phyloP scores from a whole-genome alignment of 2,888 invertebrate genomes.

The Synanthedon tipuliformis region DNA sequence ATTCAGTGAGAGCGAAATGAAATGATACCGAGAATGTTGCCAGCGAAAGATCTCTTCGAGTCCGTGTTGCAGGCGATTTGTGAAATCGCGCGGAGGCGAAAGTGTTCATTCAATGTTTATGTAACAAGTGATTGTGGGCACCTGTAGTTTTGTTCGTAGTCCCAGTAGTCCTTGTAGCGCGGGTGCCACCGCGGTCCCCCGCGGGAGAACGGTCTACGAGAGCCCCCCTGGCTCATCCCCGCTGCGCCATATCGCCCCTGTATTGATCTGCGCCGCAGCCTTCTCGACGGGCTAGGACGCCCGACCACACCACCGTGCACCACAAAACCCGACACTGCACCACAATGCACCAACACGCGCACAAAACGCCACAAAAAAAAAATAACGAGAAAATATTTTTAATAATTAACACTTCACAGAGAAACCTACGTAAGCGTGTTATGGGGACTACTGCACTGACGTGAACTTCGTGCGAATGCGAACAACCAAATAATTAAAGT shows the following conservation, averaged over 20 bases:
- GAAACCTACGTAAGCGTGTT: slow-evolving; percentile 31
- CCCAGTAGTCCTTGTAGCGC: slow-evolving; percentile 66
- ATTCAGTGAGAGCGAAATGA: too few relatives aligned
- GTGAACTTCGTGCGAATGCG: slow-evolving; percentile 47
- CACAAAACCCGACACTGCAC: slow-evolving; percentile 15
- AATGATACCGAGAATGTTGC: too few relatives aligned
- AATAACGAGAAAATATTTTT: slow-evolving; percentile 6
- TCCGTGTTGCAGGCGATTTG: not conserved
- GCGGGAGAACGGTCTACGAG: slow-evolving; percentile 57
- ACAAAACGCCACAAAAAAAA: slow-evolving; percentile 20
- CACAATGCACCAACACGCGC: slow-evolving; percentile 26
- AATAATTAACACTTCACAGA: slow-evolving; percentile 24
- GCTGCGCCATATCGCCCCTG: slow-evolving; percentile 42
- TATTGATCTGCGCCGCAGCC: slow-evolving; percentile 49
- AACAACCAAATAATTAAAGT: slow-evolving; percentile 14
- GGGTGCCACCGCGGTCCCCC: slow-evolving; percentile 64
- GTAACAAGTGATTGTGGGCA: slow-evolving; percentile 8
- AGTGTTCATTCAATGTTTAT: slow-evolving; percentile 1
- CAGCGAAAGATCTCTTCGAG: too few relatives aligned
- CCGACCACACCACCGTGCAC: slow-evolving; percentile 15
- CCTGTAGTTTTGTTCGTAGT: slow-evolving; percentile 65
- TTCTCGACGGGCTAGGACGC: slow-evolving; percentile 22
- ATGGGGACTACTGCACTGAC: slow-evolving; percentile 35
- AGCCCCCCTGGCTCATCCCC: slow-evolving; percentile 61
- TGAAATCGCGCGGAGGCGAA: slow-evolving; percentile 4